These are phyloP conservation scores for Seriola dumerili DNA, from an alignment of 2,113 vertebrate species.

Conservation along the genomic window DNA sequence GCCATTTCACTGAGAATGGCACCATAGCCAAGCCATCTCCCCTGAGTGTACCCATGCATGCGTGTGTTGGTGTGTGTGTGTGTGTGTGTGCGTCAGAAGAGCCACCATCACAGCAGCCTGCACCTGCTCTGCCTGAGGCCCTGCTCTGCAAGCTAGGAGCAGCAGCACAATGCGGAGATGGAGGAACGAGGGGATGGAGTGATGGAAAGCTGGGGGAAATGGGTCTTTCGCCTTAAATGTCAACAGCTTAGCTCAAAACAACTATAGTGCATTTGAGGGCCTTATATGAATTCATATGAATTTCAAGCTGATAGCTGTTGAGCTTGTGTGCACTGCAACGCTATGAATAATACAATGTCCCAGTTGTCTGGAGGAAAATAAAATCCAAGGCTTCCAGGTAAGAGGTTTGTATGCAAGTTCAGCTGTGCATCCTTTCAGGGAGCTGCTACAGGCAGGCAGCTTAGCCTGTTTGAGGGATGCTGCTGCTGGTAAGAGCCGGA, in stretches of 20 bases:
- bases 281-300: constrained; percentile 54
- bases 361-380: constrained; percentile 48
- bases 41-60: constrained; percentile 41
- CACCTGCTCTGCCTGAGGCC: constrained; percentile 75
- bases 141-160: constrained; percentile 44
- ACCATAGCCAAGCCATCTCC: constrained; percentile 58
- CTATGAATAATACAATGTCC: constrained; percentile 62
- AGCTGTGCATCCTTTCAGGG: constrained; percentile 23
- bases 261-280: constrained; percentile 33
- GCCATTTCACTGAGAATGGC: constrained; percentile 55
- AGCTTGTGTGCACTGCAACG: constrained; percentile 34
- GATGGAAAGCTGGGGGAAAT: constrained; percentile 36
- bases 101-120: constrained; percentile 70
- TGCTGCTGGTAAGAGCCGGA: constrained; percentile 52
- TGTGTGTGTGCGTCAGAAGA: constrained; percentile 40
- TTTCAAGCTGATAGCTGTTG: constrained; percentile 41
- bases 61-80: constrained; percentile 7
- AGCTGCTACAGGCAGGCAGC: constrained; percentile 10
- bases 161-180: constrained; percentile 50
- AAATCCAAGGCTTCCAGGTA: constrained; percentile 38
- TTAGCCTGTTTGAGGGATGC: constrained; percentile 33
- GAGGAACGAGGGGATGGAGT: constrained; percentile 34
- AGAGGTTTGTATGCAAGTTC: constrained; percentile 30
- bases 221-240: constrained; percentile 63
- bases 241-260: constrained; percentile 58